Base-by-base conservation (phyloP, 2,797 vertebrate genomes). In the Alosa sapidissima region DNA sequence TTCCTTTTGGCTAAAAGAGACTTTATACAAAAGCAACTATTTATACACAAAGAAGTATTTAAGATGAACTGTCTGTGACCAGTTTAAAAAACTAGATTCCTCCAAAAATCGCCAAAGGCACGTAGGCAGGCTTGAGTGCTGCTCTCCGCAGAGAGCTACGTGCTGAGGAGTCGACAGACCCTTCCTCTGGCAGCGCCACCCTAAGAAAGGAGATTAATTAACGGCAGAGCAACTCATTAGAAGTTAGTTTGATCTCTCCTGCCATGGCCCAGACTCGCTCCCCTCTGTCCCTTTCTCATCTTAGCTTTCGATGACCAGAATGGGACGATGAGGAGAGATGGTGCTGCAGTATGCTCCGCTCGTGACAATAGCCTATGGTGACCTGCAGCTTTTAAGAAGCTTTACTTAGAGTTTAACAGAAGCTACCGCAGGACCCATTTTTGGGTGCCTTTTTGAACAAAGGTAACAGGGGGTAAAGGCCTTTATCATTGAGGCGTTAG, bases 401-500 rank as follows among this genome's bases (percentile, higher is more conserved):
- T 36, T 78, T 78, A 21, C 11, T 6, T 11, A 65, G 19, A 78
- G 36, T 78, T 78, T 21, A 45, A 47, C 41, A 47, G 41, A 47
- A 78, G 41, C 72, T 19, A 41, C 33, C 72, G 10, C 5, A 16
- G 3, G 7, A 19, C 16, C 16, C 19, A 21, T 78, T 78, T 75
- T 47, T 45, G 41, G 72, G 41, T 5, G 68, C 13, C n/a, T 24
- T 47, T 78, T 19, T 78, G 82, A 75, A 65, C 49, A 54, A 54
- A 75, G 51, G 51, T 54, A 47, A 68, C 14, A 52, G 82, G 14
- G 68, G 54, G 48, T 72, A 49, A 81, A 5, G 54, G 84, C 62
- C 55, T 60, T 81, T 33, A 85, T 85, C 89, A 88, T 78, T 89
- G 87, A 89, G 72, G 87, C 88, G 88, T 85, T 10, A 19, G 68